Percentiles rank a stretch among this genome's conserved stretches.
These are phyloP conservation scores for Trichopria drosophilae DNA, from an alignment of 2,888 invertebrate genomes.

Conservation along the genomic window DNA sequence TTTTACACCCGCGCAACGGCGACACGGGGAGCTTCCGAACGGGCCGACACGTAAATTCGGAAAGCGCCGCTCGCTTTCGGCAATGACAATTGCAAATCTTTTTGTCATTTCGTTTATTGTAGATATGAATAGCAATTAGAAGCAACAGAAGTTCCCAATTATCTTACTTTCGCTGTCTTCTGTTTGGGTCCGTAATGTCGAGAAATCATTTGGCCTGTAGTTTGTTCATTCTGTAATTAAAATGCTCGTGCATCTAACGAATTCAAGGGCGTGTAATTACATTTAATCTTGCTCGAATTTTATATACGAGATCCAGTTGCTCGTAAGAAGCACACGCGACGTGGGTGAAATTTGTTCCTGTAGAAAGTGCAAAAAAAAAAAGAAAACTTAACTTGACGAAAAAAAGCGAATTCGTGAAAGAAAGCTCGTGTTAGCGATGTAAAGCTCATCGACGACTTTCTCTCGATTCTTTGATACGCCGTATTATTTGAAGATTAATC, in stretches of 20 bases:
- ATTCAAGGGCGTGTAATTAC: too few relatives aligned
- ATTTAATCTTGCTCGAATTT: too few relatives aligned
- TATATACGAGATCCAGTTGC: too few relatives aligned
- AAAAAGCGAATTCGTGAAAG: slow-evolving; percentile 26
- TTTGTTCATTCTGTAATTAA: too few relatives aligned
- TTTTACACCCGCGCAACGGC: slow-evolving; percentile 53
- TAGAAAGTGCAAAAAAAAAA: slow-evolving; percentile 26
- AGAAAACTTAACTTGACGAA: slow-evolving; percentile 23
- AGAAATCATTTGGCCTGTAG: too few relatives aligned
- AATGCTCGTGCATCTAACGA: too few relatives aligned
- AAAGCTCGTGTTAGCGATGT: slow-evolving; percentile 27
- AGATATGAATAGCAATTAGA: too few relatives aligned
- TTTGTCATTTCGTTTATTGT: slow-evolving; percentile 35
- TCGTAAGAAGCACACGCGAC: too few relatives aligned
- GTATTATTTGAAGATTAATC: slow-evolving; percentile 34
- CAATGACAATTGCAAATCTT: slow-evolving; percentile 30
- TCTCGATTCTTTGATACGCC: slow-evolving; percentile 29
- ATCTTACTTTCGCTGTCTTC: too few relatives aligned
- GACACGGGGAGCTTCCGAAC: slow-evolving; percentile 39
- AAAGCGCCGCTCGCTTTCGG: slow-evolving; percentile 22
- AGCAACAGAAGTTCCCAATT: too few relatives aligned
- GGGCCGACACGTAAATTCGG: not conserved
- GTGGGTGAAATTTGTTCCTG: too few relatives aligned
- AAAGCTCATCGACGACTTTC: slow-evolving; percentile 24
- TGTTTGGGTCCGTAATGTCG: too few relatives aligned